Evolutionary conservation across 2,888 invertebrate genomes (phyloP), one percentile per base, ranked within the genome.

Genomic region (Schrankia costaestrigalis): DNA sequence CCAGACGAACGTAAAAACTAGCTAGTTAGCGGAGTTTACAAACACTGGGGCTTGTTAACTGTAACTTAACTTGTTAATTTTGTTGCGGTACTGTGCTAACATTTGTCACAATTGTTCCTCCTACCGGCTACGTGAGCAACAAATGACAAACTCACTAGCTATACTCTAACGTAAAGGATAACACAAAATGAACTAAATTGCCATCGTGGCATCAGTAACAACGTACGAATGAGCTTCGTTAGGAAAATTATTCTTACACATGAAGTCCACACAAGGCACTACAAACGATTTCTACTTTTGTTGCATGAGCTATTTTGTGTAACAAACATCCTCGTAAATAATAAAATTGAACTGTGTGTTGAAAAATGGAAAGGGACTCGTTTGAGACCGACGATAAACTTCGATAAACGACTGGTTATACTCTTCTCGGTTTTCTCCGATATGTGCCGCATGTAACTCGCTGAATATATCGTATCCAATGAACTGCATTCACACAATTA

Each of bases 11-110:
- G 67, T 75, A 79, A 79, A 78, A 78, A 77, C 71, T 60, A 68
- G 66, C 74, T 81, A 77, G 84, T 83, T 83, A 40, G 46, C 64
- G 82, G 77, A 79, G 81, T 79, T 82, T 78, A 78, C 78, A 78
- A 77, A 77, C 78, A 74, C 61, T 41, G 55, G 40, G 52, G 73
- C 74, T 82, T 76, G 81, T 79, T 83, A 81, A 82, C 78, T 77
- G 78, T 79, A 78, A 82, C 65, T 72, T 75, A 70, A 75, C 78
- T 83, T 78, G 83, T 82, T 85, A 78, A 80, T 80, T 82, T 78
- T 72, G 77, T 77, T 78, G 63, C 59, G 67, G 57, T 46, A 43
- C 53, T 44, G 57, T 44, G 59, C 52, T 59, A 65, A 56, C 67
- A 69, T 75, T 77, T 75, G 77, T 77, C 76, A 78, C 76, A 76